Base-by-base conservation (phyloP, 2,888 invertebrate genomes). In the Mimachlamys varia region DNA sequence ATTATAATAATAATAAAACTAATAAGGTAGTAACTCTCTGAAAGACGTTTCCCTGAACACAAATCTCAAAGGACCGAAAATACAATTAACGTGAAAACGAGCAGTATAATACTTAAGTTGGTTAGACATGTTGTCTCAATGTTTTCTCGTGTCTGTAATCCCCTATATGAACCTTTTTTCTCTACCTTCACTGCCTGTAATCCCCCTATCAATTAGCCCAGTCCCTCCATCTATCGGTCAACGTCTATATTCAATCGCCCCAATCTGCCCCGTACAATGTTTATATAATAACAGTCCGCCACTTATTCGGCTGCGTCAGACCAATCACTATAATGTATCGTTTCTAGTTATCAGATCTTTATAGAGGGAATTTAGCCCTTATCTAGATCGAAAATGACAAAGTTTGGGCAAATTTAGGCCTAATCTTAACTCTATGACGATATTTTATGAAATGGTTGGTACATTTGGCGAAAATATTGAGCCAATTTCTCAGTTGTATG, bases 391-490 rank as follows among this genome's bases (percentile, higher is more conserved):
- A 76, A 76, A 76, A 76, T 76, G 76, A 76, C 76, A 76, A 76
- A 76, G 76, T 76, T 76, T 76, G 76, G 76, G 33, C 76, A 76
- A 76, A 76, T 76, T 76, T 33, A 76, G 76, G 27, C 76, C 76
- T 76, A 76, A 76, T 76, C 76, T 76, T 76, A 76, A 76, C 76
- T 76, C 76, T 33, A 76, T 76, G 76, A 76, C 76, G 76, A 76
- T 76, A 76, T 76, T 76, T 76, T 76, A 76, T 76, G 76, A 76
- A 76, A 76, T 76, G 33, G 76, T 76, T 76, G 76, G 76, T 76
- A 76, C 76, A 76, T 76, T 76, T 76, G 76, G 76, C 76, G 76
- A 76, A 76, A 76, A 76, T 76, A 76, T 76, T 76, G 76, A 76
- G 76, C 76, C 76, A 76, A 76, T 76, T 76, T 76, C 76, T 76